Base-by-base conservation (phyloP, 2,797 vertebrate genomes). In the Phalloptychus januarius region DNA sequence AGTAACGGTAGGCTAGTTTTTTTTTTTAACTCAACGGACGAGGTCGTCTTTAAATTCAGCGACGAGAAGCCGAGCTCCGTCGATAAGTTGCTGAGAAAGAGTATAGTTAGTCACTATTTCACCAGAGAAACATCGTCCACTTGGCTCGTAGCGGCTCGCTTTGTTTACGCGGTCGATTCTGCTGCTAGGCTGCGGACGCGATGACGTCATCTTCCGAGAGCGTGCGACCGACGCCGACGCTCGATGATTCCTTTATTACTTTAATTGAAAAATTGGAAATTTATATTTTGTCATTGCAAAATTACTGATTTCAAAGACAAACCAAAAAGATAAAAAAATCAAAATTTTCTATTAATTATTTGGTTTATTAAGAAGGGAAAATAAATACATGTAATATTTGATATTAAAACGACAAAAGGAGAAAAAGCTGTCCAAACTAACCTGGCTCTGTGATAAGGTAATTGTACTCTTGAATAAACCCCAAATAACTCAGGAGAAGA, bases 131-230 rank as follows among this genome's bases (percentile, higher is more conserved):
- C 46, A 5, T 33, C 1, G 38, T 80, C 71, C 58, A 36, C 12
- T 81, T 76, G 38, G 75, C 81, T 65, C 31, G 23, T 77, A 56
- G 79, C 76, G 1, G 56, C 1, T 65, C 5, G 80, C 78, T 92
- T 92, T 93, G 92, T 93, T 94, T 94, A 93, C 87, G 89, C 70
- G 74, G 86, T 85, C 75, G 84, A 72, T 56, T 67, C 87, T 42
- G 93, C 93, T 93, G 93, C 93, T 94, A 94, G 92, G 92, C 82
- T 93, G 90, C 92, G 18, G 71, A 42, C 92, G 88, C 83, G 72
- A 4, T 84, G 8, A 25, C 91, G 91, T 90, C 87, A 91, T 28
- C n/a, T 3, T 0, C 77, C 54, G 20, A 15, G 7, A 4, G 15
- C 2, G 36, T 42, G 38, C 16, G n/a, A 58, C 56, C 16, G 45